phyloP scores from a whole-genome alignment of 2,888 invertebrate genomes.

The Troglohyphantes excavatus region DNA sequence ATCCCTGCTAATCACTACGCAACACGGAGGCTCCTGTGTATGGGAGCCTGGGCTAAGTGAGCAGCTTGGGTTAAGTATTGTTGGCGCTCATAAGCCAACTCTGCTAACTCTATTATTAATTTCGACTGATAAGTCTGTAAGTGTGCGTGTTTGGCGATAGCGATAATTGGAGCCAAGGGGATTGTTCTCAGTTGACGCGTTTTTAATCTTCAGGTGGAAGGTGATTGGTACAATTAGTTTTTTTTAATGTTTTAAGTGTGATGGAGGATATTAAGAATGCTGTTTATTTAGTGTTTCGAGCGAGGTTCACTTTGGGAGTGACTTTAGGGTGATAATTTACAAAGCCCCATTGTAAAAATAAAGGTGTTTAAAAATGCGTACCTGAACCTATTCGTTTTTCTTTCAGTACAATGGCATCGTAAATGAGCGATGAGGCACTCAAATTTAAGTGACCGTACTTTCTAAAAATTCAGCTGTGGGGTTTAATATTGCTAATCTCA shows the following conservation, averaged over 20 bases:
- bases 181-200: background rate
- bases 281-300: no score
- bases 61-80: constrained; percentile 48
- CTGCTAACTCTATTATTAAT: constrained; percentile 42
- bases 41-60: background rate
- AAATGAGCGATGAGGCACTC: no score
- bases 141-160: background rate
- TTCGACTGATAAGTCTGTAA: constrained; percentile 32
- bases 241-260: background rate
- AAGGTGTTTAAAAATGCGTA: no score
- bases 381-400: no score
- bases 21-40: background rate
- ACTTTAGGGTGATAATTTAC: background rate
- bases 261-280: background rate
- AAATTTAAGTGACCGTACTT: no score
- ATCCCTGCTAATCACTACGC: constrained; percentile 38
- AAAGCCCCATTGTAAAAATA: no score
- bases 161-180: constrained; percentile 51
- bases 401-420: no score
- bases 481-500: no score
- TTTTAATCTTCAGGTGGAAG: constrained; percentile 23
- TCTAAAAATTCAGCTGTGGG: no score
- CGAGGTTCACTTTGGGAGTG: background rate
- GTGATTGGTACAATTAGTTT: background rate
- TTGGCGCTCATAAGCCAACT: constrained; percentile 27